Evolutionary conservation across 2,113 vertebrate species (phyloP).

Genomic region (Passer domesticus): DNA sequence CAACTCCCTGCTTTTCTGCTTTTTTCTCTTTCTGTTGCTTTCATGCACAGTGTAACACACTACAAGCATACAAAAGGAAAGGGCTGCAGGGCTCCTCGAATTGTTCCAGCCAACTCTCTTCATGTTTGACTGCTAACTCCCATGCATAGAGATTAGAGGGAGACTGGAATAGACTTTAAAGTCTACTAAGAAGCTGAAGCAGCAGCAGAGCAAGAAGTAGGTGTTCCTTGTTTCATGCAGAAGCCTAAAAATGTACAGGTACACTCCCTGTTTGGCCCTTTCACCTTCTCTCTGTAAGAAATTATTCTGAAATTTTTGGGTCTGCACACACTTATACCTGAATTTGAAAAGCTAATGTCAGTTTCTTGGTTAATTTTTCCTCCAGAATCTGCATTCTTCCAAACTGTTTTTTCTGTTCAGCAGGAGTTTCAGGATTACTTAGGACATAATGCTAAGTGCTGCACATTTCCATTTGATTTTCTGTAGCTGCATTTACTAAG

Average conservation of each 20-base stretch:
- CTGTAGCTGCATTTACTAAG: background rate
- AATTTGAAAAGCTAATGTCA: background rate
- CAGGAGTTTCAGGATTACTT: background rate
- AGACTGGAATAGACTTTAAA: background rate
- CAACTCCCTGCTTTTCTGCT: background rate
- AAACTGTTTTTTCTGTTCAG: background rate
- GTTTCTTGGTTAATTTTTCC: background rate
- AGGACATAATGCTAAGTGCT: background rate
- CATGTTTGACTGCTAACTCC: background rate
- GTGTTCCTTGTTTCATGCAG: background rate
- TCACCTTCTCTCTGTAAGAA: background rate
- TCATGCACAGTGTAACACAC: background rate
- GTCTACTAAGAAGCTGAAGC: background rate
- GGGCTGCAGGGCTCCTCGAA: background rate
- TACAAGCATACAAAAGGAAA: background rate
- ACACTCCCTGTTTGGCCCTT: background rate
- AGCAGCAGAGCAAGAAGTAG: background rate
- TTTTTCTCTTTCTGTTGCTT: background rate
- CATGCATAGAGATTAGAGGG: conserved; percentile 6
- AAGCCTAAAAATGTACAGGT: background rate
- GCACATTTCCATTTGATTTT: background rate
- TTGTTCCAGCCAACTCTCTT: background rate
- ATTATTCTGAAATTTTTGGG: background rate
- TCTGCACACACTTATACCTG: background rate
- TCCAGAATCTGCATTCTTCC: background rate